A percentile compares a stretch with the other conserved stretches of the same genome.
Conservation (phyloP, 2,113 vertebrate species). For the Heterotilapia buettikoferi region DNA sequence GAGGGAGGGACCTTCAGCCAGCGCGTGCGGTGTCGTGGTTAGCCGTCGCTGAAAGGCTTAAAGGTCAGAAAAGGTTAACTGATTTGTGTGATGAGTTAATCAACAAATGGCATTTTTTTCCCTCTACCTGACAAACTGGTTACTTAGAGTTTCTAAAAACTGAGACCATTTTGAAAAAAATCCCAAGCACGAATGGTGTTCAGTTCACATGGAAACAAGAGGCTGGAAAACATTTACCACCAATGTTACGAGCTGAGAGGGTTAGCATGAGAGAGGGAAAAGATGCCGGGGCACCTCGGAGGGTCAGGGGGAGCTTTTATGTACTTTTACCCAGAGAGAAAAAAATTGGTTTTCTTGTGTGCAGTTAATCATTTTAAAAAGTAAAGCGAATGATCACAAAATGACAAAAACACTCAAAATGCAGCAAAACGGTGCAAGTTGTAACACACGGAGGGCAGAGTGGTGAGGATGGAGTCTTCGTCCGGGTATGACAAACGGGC, state of each 20-base stretch:
- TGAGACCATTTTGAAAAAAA: conserved; percentile 2
- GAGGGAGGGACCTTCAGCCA: not conserved
- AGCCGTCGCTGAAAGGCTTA: conserved; percentile 19
- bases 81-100: conserved; percentile 3
- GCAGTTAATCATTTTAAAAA: not conserved
- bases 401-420: conserved; percentile 1
- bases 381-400: conserved; percentile 1
- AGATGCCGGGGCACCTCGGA: not conserved
- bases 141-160: not conserved
- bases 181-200: not conserved
- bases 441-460: not conserved
- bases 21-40: conserved; percentile 25
- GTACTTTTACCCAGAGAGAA: not conserved
- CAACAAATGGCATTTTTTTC: not conserved
- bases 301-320: conserved; percentile 10
- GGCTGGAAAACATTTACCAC: conserved; percentile 8
- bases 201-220: conserved; percentile 46
- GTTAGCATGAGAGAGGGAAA: conserved; percentile 1
- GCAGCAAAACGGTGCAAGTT: not conserved
- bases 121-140: not conserved
- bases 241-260: not conserved
- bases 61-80: conserved; percentile 29
- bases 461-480: not conserved
- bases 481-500: not conserved
- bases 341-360: not conserved